Base-by-base conservation (phyloP, 2,797 vertebrate species). In the Acropternis orthonyx region DNA sequence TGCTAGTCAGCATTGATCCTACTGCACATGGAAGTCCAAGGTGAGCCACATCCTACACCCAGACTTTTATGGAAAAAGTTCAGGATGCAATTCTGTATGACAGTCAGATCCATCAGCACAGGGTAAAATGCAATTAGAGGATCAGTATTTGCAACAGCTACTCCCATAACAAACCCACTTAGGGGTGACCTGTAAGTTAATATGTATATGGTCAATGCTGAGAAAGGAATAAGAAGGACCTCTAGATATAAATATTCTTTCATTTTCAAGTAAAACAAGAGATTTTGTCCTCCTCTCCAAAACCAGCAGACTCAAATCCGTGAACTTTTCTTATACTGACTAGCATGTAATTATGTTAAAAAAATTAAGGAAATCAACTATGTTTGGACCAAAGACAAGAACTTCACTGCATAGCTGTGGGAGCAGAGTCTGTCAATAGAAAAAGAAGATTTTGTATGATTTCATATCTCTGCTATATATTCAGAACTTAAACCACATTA, bases 11-110 rank as follows among this genome's bases (percentile, higher is more conserved):
- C 39, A 80, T 15, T 1, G 2, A 26, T 37, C 36, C 34, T 61
- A 10, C 10, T 46, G n/a, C 54, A 37, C 0, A 0, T 16, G 36
- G 30, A 58, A 9, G 19, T 72, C 66, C 30, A 2, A 68, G 19
- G 7, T 44, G 32, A 86, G 62, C n/a, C 30, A 59, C 20, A 56
- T 41, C 34, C 15, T 37, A 6, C 1, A 1, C 6, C n/a, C n/a
- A 48, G 43, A 41, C 3, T 46, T 59, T n/a, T 23, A 36, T 44
- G 12, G 20, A 18, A 41, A 43, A 81, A 80, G 66, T 44, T 54
- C 2, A 6, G 30, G 24, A 3, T 28, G 41, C 32, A 54, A 0
- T 34, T 5, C 2, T 73, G 15, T 63, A 14, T 44, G 58, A 7
- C 54, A 55, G 20, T 74, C 52, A 81, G 41, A 41, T 84, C 62